Base-by-base conservation (phyloP, 2,113 vertebrate species). In the Gulo gulo region DNA sequence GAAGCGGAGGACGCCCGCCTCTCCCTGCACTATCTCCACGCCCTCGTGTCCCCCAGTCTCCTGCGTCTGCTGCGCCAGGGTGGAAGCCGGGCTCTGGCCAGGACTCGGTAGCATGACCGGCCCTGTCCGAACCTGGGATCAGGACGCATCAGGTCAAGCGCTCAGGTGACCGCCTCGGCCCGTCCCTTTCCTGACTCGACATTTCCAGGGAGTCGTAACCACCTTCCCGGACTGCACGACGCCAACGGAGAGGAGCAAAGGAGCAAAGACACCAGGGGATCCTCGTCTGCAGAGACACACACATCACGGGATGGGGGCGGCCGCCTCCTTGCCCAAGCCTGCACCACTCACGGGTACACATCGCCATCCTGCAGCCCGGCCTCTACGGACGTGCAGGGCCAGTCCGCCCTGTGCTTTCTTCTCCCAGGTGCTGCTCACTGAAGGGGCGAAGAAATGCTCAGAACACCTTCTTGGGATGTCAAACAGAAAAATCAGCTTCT, bases 1-100 rank as follows among this genome's bases (percentile, higher is more conserved):
- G 55, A n/a, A 34, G 26, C 21, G 6, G 34, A 57, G 4, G 1
- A 45, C 12, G 14, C 16, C n/a, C 14, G 6, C 45, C 29, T 82
- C 11, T 29, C 24, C 26, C 50, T 0, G 1, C 34, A 8, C 18
- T 39, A n/a, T 16, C 21, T 50, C 67, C 6, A 23, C 8, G 15
- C 8, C 13, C 42, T n/a, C 39, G 4, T 3, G 12, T 23, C 7
- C 42, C 18, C 14, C 7, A 39, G 11, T 1, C 1, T 4, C 29
- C 61, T 26, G 7, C 11, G 7, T 65, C 69, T 93, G 26, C 81
- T 24, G 52, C 5, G 31, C 61, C 23, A 45, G 23, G 24, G 4
- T 50, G 34, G 71, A 73, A 24, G 16, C 69, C 16, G 45, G 55
- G n/a, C 20, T 83, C 31, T 91, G 81, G 34, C 26, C 42, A 73